Percentiles rank a stretch among this genome's conserved stretches.
Conservation (phyloP, 2,113 vertebrate genomes). For the Megaleporinus macrocephalus region DNA sequence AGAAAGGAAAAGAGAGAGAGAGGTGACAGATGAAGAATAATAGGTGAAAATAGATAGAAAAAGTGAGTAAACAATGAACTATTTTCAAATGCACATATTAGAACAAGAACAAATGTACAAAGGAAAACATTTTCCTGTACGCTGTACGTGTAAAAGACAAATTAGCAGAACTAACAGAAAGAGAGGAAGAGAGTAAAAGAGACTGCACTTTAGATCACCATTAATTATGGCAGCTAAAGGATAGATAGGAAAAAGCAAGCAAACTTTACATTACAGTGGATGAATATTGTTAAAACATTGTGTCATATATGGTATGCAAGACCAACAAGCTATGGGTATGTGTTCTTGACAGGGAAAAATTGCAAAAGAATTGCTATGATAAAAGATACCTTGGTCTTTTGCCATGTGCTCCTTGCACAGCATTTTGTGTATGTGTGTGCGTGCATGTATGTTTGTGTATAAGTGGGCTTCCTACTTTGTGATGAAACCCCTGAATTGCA, state of each 20-base stretch:
- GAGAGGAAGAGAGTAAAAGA: too few species aligned
- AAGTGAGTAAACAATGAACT: too few species aligned
- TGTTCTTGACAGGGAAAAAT: constrained; percentile 6
- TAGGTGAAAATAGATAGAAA: too few species aligned
- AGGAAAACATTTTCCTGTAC: too few species aligned
- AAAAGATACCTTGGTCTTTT: neutral
- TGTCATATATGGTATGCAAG: constrained; percentile 8
- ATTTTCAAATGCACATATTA: too few species aligned
- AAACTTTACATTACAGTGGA: neutral
- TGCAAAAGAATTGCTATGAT: neutral
- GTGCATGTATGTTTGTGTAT: neutral
- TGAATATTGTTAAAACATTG: neutral
- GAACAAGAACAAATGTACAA: too few species aligned
- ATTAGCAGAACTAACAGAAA: too few species aligned
- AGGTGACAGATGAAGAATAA: too few species aligned
- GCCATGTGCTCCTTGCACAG: constrained; percentile 1
- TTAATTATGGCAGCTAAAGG: neutral
- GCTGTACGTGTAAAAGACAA: too few species aligned
- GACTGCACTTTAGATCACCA: neutral
- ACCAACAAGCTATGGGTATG: neutral
- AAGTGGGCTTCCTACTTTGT: neutral
- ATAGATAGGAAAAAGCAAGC: neutral
- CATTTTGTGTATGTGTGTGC: neutral
- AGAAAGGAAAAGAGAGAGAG: neutral
- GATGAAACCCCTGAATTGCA: neutral